Base-by-base conservation (phyloP, 2,113 vertebrate species). In the Sciurus niger region DNA sequence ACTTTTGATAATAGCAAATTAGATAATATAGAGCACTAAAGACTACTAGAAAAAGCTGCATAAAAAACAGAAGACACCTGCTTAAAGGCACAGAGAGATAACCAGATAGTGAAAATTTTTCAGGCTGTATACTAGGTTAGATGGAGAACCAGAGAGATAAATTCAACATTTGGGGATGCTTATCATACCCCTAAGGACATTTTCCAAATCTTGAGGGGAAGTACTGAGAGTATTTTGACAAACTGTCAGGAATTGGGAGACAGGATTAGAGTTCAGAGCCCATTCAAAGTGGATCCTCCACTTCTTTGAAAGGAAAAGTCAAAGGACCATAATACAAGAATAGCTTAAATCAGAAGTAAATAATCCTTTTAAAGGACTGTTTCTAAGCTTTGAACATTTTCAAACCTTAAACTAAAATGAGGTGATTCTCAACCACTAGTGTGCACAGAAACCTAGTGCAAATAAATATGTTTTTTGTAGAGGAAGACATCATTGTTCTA, bases 1-100 rank as follows among this genome's bases (percentile, higher is more conserved):
- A n/a, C 46, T 72, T 96, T 79, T 78, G 25, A 4, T 51, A 94
- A 84, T 79, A 37, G 24, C 72, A 94, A 94, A 89, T 58, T 55
- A 73, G 37, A 79, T 68, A 79, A 78, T 14, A 92, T 28, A 80
- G 72, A 86, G 12, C 9, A 63, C 24, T 32, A 46, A 76, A 94
- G 17, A 68, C 55, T 53, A 43, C 55, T 67, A 67, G 46, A 93
- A 84, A 84, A 84, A 37, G 24, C 18, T 84, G 24, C n/a, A 80
- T 34, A 72, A 65, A 96, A 80, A 67, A 93, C 43, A 68, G 60
- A 95, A 46, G 34, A 86, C 22, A 90, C 46, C 58, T 46, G 1
- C 30, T 43, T 93, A 74, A 82, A 76, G 58, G 74, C 9, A 73
- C n/a, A 74, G 25, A 85, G 40, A 12, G 37, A 60, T 70, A 76